Percentiles rank a stretch among this genome's conserved stretches.
These are phyloP conservation scores for Euzophera pinguis DNA, from an alignment of 2,888 invertebrate species.

Conservation along the genomic window DNA sequence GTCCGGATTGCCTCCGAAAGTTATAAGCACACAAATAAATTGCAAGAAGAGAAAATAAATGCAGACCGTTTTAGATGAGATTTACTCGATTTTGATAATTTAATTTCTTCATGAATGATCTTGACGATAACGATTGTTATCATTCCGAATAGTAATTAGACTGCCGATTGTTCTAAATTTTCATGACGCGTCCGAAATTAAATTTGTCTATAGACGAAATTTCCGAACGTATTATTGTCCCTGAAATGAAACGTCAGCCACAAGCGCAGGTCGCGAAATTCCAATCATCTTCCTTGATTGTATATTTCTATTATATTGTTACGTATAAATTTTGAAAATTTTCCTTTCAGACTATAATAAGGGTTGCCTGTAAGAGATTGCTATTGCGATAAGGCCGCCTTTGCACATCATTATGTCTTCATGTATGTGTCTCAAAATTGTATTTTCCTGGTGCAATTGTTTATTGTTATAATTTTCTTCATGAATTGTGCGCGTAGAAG, in stretches of 20 bases:
- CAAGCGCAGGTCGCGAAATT: conserved; percentile 27
- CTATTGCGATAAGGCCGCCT: no score
- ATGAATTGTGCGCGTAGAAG: no score
- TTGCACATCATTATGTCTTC: no score
- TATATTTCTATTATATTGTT: background rate
- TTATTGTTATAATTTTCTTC: no score
- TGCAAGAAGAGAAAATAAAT: background rate
- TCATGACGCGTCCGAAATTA: conserved; percentile 31
- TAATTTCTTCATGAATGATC: no score
- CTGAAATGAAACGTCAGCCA: conserved; percentile 41
- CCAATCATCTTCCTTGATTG: conserved; percentile 17
- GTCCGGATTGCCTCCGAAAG: conserved; percentile 17
- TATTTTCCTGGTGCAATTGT: no score
- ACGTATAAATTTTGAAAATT: background rate
- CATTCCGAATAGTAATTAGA: conserved; percentile 16
- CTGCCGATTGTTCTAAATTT: conserved; percentile 20
- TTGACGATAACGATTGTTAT: background rate
- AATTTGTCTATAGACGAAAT: conserved; percentile 29
- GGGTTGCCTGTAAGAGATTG: no score
- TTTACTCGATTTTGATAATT: background rate
- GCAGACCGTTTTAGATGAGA: background rate
- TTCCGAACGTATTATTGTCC: conserved; percentile 26
- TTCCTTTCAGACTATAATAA: no score
- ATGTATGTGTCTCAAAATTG: no score
- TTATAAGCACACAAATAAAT: background rate